Percentiles rank a stretch among this genome's conserved stretches.
Conservation (phyloP, 2,113 vertebrate genomes). For the Empidonax traillii region DNA sequence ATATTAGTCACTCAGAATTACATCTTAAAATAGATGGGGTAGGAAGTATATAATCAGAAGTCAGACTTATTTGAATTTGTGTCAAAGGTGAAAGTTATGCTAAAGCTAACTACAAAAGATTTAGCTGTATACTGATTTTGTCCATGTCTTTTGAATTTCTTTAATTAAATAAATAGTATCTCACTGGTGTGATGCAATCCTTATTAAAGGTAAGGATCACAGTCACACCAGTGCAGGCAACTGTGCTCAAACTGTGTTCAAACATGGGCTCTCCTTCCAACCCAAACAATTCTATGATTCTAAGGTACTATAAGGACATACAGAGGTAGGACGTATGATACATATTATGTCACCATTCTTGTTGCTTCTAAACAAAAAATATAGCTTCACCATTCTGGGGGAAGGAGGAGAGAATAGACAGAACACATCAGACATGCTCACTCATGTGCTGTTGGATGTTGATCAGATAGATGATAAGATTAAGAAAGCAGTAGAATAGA, state of each 20-base stretch:
- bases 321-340: neutral
- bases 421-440: neutral
- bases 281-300: neutral
- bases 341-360: neutral
- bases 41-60: neutral
- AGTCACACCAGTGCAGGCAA: neutral
- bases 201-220: neutral
- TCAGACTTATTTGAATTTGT: neutral
- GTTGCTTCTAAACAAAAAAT: neutral
- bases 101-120: neutral
- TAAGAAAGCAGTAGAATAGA: neutral
- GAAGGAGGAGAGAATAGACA: neutral
- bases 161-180: neutral
- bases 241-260: neutral
- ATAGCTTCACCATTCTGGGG: neutral
- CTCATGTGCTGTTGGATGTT: neutral
- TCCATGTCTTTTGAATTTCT: neutral
- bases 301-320: neutral
- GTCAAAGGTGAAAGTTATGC: neutral
- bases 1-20: neutral
- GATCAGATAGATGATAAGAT: neutral
- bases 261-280: neutral
- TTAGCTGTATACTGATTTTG: neutral
- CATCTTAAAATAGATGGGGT: neutral
- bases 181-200: neutral